Conservation (phyloP, 1,140 invertebrate species). For the Chironomus tepperi region DNA sequence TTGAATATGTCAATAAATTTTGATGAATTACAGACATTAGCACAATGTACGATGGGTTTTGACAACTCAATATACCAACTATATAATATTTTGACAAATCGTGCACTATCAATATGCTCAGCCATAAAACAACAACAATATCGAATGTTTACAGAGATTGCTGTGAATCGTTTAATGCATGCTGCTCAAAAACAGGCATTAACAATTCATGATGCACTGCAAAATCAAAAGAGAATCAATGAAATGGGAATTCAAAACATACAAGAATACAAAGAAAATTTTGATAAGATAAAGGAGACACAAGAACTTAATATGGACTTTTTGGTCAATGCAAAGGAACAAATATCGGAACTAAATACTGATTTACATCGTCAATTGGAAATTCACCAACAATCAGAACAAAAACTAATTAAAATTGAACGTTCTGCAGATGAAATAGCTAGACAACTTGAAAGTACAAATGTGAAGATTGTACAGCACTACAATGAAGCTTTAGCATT, state of each 20-base stretch:
- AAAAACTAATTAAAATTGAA: not conserved
- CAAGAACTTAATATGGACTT: not conserved
- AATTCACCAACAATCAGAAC: not conserved
- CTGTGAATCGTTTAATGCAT: not conserved
- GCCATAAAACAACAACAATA: slow-evolving; percentile 5
- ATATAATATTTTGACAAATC: not conserved
- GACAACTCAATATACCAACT: not conserved
- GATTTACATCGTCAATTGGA: not conserved
- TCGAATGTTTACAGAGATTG: not conserved
- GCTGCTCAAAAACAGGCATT: not conserved
- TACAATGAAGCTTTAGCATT: not conserved
- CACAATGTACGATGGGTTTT: not conserved
- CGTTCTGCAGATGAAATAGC: not conserved
- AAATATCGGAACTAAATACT: not conserved
- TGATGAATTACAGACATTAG: not conserved
- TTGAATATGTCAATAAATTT: no score
- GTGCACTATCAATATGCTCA: not conserved
- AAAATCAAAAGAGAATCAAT: not conserved
- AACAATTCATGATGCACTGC: not conserved
- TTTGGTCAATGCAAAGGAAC: not conserved
- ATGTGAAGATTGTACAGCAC: not conserved
- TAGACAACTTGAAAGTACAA: not conserved
- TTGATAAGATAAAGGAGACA: not conserved
- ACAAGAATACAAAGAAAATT: not conserved
- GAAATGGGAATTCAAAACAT: not conserved